Evolutionary conservation across 2,888 invertebrate genomes (phyloP), one percentile per base, ranked within the genome.

Genomic region (Clostera curtula): DNA sequence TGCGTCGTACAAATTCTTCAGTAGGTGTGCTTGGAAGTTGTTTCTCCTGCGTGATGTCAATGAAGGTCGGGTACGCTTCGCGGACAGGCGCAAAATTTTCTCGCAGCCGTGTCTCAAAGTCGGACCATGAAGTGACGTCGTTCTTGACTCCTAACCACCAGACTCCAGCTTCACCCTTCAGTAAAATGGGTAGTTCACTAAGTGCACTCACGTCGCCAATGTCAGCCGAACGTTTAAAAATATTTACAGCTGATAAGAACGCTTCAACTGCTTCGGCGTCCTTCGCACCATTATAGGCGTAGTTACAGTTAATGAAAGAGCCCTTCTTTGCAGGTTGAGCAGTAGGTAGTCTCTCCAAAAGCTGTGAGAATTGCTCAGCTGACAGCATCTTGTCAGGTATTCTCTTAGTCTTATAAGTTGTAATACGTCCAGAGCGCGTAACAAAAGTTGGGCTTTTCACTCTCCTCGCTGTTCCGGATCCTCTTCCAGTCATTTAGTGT

Each of bases 61-160:
- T 5, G 6, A 5, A 15, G 6, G 6, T 15, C 13, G n/a, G 23
- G 10, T 7, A 33, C 3, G 17, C 20, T 12, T 11, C 19, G 11
- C 6, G 12, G 8, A 17, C 11, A 6, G 33, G 33, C 7, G 33
- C 29, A 7, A 26, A 34, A 3, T 17, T 20, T 2, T 24, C 6
- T 10, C 33, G 29, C n/a, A 29, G 24, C 5, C 8, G 19, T 4
- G 6, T 19, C 17, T 23, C 20, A 13, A 34, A 29, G 1, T 34
- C 29, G 2, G 12, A 1, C 26, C 19, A 23, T 3, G 26, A n/a
- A 5, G 11, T 24, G 2, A 29, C 13, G 3, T 17, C 9, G 8
- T 17, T 9, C 14, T 26, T 25, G 5, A 33, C 22, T 2, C 33
- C 33, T 15, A 17, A 18, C 25, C 22, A 33, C 33, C 33, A 33